Evolutionary conservation across 2,797 vertebrate genomes (phyloP), one percentile per base, ranked within the genome.

Genomic region (Triplophysa bombifrons): DNA sequence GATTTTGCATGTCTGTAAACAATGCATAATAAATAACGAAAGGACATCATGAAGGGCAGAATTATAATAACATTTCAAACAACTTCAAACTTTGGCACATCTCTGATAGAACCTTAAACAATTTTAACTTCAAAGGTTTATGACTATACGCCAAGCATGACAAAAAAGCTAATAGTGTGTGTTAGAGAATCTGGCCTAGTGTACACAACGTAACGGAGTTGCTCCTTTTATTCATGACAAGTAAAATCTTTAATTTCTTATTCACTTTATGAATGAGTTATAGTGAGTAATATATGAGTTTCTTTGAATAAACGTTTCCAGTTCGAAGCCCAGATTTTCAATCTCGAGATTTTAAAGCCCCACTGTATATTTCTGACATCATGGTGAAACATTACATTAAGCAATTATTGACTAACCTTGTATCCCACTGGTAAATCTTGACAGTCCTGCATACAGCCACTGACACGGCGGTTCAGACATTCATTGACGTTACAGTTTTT

Each of bases 391-490:
- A 14, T 14, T 60, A 25, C 12, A 60, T 25, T 60, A 60, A 22
- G 22, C 22, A 27, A 48, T 22, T 38, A 17, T 17, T n/a, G 9
- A 83, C 87, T 87, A 87, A 98, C 98, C 96, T 99, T 99, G 89
- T 96, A 98, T 85, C 96, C 95, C 79, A 97, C 94, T 34, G 95
- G 92, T 79, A 98, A 94, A 84, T 99, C 98, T 81, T 97, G 96
- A 85, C 98, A 99, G 82, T 99, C 98, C 74, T 99, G 98, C 2
- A 96, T 95, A 87, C 98, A 99, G 60, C 97, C 96, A 27, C 97
- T 99, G 89, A 98, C 85, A 90, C 96, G 91, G 66, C 97, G 96
- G 88, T 98, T 99, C 82, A 98, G 91, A 85, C 98, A 99, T 87
- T 99, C 98, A 60, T 99, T 99, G 85, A 98, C 74, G 66, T 96